Evolutionary conservation across 2,113 vertebrate species (phyloP), one percentile per base, ranked within the genome.

Genomic region (Nanorana parkeri): DNA sequence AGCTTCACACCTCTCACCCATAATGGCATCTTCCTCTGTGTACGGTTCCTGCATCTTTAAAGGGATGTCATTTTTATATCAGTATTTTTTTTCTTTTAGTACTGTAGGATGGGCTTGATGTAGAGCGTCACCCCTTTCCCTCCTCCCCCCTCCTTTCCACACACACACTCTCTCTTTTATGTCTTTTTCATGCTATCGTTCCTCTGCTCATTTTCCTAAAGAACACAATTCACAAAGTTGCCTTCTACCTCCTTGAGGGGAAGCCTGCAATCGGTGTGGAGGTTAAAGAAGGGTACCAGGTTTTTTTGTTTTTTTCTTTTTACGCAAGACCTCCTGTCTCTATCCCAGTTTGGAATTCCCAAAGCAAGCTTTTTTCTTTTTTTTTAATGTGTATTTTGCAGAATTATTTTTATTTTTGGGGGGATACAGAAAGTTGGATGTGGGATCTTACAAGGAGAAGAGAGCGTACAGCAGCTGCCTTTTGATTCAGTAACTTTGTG

Each of bases 31-130:
- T 64, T 65, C 52, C 52, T 67, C 32, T 55, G 17, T 58, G 3
- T 58, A 65, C 8, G 63, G 80, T 66, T 67, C 21, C 61, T 83
- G 60, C 64, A 83, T 76, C 80, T 83, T 83, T 83, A 83, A 83
- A 83, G 72, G 80, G 80, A 76, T 83, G 80, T 83, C 80, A 83
- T 83, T 75, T 47, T 81, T 82, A 56, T 67, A 82, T 82, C 52
- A 67, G n/a, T 76, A 41, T 75, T 81, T 75, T 81, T 81, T 75
- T 81, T 75, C 75, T 81, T 82, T 67, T n/a, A 51, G 26, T 82
- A 82, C 10, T 67, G 71, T 75, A 67, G 80, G 71, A 67, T 41
- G 80, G 80, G 71, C 71, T 41, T 68, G 20, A 60, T 65, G 41
- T 47, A 58, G 63, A 51, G 58, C 80, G 71, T 82, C 80, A 75